Evolutionary conservation across 1,140 invertebrate genomes (phyloP).

Genomic region (Drosophila oshimai): DNA sequence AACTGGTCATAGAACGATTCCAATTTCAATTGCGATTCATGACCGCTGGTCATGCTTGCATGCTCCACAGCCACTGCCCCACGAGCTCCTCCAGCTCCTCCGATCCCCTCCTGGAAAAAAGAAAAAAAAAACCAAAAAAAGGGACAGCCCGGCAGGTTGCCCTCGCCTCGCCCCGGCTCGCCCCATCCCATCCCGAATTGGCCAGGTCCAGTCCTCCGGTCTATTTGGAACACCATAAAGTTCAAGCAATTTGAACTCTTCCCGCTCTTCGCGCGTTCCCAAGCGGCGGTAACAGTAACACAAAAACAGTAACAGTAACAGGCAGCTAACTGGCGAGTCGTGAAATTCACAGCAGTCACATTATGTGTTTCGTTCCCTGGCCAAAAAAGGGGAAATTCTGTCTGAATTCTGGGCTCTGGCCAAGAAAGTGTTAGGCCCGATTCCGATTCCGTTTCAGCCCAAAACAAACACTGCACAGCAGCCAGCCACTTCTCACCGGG

Average conservation of each 20-base stretch:
- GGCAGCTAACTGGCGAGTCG: slow-evolving; percentile 65
- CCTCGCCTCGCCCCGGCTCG: background rate
- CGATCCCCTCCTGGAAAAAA: background rate
- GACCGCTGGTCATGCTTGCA: slow-evolving; percentile 53
- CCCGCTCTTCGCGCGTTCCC: slow-evolving; percentile 1
- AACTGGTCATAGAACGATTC: slow-evolving; percentile 58
- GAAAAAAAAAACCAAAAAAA: too few relatives aligned
- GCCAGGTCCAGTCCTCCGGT: slow-evolving; percentile 43
- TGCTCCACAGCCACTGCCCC: slow-evolving; percentile 29
- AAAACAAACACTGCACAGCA: slow-evolving; percentile 7
- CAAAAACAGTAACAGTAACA: slow-evolving; percentile 46
- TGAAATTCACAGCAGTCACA: slow-evolving; percentile 78
- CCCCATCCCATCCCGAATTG: background rate
- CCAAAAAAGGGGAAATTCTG: background rate
- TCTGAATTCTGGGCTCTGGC: background rate
- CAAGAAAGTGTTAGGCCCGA: slow-evolving; percentile 10
- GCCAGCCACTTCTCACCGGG: background rate
- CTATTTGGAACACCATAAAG: slow-evolving; percentile 77
- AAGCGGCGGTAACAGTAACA: slow-evolving; percentile 41
- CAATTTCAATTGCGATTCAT: slow-evolving; percentile 56
- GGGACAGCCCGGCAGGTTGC: slow-evolving; percentile 63
- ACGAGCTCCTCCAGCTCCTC: background rate
- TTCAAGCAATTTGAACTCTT: slow-evolving; percentile 76
- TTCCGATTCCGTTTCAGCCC: too few relatives aligned
- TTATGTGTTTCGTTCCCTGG: slow-evolving; percentile 49